Conservation (phyloP, 2,888 invertebrate genomes). For the Exephanes ischioxanthus region DNA sequence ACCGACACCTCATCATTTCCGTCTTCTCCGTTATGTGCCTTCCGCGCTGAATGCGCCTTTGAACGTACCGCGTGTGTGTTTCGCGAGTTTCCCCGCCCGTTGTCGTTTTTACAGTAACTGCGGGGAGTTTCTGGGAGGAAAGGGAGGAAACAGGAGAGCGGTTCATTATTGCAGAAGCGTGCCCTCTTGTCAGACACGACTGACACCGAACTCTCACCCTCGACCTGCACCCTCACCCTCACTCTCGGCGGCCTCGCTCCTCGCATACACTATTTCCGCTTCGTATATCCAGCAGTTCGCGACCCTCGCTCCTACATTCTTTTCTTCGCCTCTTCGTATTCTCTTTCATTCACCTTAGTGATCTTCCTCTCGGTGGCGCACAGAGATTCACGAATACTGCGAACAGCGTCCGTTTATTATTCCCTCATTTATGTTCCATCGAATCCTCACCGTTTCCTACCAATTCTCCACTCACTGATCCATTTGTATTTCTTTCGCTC, state of each 20-base stretch:
- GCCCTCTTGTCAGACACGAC: constrained; percentile 75
- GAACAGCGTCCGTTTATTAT: constrained; percentile 29
- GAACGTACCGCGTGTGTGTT: constrained; percentile 49
- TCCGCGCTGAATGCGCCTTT: constrained; percentile 7
- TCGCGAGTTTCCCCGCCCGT: constrained; percentile 35
- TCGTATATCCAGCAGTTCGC: constrained; percentile 14
- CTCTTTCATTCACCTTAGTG: constrained; percentile 36
- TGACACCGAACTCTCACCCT: constrained; percentile 72
- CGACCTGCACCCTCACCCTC: constrained; percentile 60
- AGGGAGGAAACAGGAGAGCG: constrained; percentile 68
- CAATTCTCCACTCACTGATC: constrained; percentile 50
- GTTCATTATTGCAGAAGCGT: constrained; percentile 78
- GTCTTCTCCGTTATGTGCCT: constrained; percentile 19
- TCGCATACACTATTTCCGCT: constrained; percentile 35
- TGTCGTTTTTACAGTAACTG: constrained; percentile 61
- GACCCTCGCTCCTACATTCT: constrained; percentile 47
- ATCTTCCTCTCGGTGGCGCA: constrained; percentile 24
- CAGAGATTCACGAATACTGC: constrained; percentile 28
- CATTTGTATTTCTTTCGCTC: constrained; percentile 42
- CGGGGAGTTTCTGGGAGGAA: constrained; percentile 37
- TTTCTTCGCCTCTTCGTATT: constrained; percentile 25
- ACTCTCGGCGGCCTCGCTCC: constrained; percentile 17
- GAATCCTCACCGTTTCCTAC: constrained; percentile 44
- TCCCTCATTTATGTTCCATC: constrained; percentile 20
- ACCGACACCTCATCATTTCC: constrained; percentile 6